Base-by-base conservation (phyloP, 2,113 vertebrate genomes). In the Oxyruncus cristatus region DNA sequence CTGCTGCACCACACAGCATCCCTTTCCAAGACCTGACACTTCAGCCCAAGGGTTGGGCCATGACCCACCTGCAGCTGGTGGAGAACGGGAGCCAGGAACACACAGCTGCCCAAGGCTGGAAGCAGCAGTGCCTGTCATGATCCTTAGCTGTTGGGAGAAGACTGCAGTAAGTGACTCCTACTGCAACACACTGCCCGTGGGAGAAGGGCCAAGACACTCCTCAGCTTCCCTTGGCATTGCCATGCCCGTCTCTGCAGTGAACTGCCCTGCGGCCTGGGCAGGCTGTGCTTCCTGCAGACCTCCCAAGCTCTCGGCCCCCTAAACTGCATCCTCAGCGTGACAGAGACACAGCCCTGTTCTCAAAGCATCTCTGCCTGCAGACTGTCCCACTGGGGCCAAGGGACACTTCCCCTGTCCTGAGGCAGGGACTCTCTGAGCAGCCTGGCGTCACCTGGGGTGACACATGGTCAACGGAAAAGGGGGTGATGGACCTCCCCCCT, bases 401-500 rank as follows among this genome's bases (percentile, higher is more conserved):
- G 59, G 89, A 70, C 59, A 22, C 8, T 1, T 21, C 33, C 61
- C 72, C 81, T 7, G 26, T 71, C 27, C 66, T 4, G 2, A 89
- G 86, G 70, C 93, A 89, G 67, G 73, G 84, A 27, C 50, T 33
- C 61, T 63, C 75, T 18, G 3, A 77, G 62, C 41, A 23, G 71
- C 74, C 85, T 81, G 94, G 94, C 59, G 59, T 85, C 84, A 90
- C 92, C 92, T 61, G 65, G 70, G 92, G 82, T 47, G 90, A 92
- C 85, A 68, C 73, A 2, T 0, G 58, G 73, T 30, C 93, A 86
- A 19, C 0, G 0, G 2, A 78, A 82, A 2, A 14, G 70, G 67
- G 85, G 61, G 75, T 3, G 59, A 53, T 3, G 32, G 67, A 82
- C 21, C 39, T 66, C 58, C 73, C 88, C 77, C 62, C 88, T 17